phyloP scores from a whole-genome alignment of 1,140 invertebrate species.

The Caenorhabditis inopinata region DNA sequence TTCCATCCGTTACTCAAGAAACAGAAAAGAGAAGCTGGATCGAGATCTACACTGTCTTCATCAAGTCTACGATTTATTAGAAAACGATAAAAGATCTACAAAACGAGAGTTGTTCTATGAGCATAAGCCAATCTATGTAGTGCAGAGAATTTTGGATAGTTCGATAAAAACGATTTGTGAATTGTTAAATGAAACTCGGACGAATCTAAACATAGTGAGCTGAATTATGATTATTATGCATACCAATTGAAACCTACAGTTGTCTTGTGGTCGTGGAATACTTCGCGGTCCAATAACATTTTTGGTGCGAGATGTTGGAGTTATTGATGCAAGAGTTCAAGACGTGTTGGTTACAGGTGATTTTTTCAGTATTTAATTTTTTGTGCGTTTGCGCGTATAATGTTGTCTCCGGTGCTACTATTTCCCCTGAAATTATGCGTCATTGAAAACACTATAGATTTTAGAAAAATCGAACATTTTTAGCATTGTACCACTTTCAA shows the following conservation, averaged over 20 bases:
- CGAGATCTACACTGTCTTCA: neutral
- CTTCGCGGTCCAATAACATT: slow-evolving; percentile 46
- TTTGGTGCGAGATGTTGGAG: slow-evolving; percentile 25
- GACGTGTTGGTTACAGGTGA: slow-evolving; percentile 31
- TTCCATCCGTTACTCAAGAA: neutral
- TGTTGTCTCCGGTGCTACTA: too few relatives aligned
- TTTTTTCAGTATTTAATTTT: too few relatives aligned
- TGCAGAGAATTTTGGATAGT: neutral
- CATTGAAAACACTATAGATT: too few relatives aligned
- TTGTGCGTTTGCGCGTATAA: too few relatives aligned
- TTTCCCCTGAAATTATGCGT: too few relatives aligned
- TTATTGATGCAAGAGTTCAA: slow-evolving; percentile 38
- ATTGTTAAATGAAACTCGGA: neutral
- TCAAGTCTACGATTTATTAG: neutral
- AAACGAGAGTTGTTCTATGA: slow-evolving; percentile 6
- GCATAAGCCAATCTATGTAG: neutral
- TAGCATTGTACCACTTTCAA: too few relatives aligned
- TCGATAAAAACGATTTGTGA: slow-evolving; percentile 2
- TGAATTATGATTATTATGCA: neutral
- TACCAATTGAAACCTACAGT: slow-evolving; percentile 43
- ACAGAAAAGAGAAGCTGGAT: neutral
- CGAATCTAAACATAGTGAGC: neutral
- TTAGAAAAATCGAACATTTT: too few relatives aligned
- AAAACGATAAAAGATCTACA: slow-evolving; percentile 12
- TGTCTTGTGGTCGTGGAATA: slow-evolving; percentile 49